Conservation (phyloP, 2,888 invertebrate species). For the Parnassius glacialis region DNA sequence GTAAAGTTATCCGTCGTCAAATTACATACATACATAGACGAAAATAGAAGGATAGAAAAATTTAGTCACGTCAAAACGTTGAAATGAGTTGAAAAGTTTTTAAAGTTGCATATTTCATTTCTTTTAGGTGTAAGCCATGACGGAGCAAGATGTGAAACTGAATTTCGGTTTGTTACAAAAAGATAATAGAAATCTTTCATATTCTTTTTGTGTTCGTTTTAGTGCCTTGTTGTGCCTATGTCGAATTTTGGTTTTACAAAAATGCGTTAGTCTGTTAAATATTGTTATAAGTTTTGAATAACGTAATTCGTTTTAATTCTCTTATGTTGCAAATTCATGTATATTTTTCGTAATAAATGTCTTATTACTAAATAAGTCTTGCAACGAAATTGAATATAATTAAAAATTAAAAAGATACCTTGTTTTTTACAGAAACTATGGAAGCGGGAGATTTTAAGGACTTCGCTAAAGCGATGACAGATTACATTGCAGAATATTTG, state of each 20-base stretch:
- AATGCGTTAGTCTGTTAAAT: not conserved
- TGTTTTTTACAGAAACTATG: slow-evolving; percentile 80
- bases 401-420: slow-evolving; percentile 10
- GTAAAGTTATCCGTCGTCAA: too few species aligned
- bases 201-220: slow-evolving; percentile 7
- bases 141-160: slow-evolving; percentile 54
- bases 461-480: slow-evolving; percentile 95
- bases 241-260: slow-evolving; percentile 9
- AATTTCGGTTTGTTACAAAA: slow-evolving; percentile 56
- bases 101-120: slow-evolving; percentile 18
- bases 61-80: too few species aligned
- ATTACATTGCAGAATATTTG: slow-evolving; percentile 95
- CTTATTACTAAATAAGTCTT: slow-evolving; percentile 14
- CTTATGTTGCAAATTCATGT: slow-evolving; percentile 16
- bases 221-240: not conserved
- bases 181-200: slow-evolving; percentile 10
- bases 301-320: slow-evolving; percentile 9
- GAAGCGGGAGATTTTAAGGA: slow-evolving; percentile 91
- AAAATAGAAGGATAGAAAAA: too few species aligned
- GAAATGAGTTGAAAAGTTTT: too few species aligned
- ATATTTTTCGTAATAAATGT: slow-evolving; percentile 11
- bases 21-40: too few species aligned
- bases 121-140: slow-evolving; percentile 44
- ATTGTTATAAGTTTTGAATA: slow-evolving; percentile 3
- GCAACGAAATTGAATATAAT: not conserved